Evolutionary conservation across 2,797 vertebrate species (phyloP).

Genomic region (Spinus pinus): DNA sequence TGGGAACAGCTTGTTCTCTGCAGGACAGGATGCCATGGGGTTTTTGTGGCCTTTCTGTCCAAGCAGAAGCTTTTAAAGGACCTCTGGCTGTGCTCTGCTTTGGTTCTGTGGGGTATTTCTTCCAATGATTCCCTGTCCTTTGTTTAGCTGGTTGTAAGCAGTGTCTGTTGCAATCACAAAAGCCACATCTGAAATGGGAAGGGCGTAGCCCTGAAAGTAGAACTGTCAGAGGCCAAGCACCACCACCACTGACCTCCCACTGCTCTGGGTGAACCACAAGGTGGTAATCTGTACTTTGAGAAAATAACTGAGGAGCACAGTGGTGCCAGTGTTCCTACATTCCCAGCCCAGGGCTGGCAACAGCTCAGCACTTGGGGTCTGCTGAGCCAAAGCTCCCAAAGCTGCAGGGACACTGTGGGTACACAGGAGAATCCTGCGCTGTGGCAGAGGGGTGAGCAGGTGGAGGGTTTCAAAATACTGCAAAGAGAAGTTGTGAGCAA

Average conservation of each 20-base stretch:
- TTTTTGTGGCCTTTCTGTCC: not conserved
- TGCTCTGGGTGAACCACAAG: not conserved
- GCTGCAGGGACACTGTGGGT: not conserved
- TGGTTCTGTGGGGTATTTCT: not conserved
- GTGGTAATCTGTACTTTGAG: not conserved
- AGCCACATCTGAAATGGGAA: not conserved
- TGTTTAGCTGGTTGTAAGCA: not conserved
- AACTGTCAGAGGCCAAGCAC: not conserved
- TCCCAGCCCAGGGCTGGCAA: not conserved
- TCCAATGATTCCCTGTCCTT: not conserved
- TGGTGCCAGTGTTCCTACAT: not conserved
- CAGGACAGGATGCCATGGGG: not conserved
- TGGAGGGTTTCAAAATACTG: not conserved
- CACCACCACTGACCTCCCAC: accelerated
- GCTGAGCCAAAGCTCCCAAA: not conserved
- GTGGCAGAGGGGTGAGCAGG: not conserved
- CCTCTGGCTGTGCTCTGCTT: not conserved
- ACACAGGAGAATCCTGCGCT: not conserved
- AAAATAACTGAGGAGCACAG: not conserved
- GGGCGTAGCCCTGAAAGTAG: accelerated
- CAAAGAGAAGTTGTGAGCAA: not conserved
- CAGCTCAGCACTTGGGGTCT: not conserved
- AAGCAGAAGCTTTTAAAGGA: not conserved
- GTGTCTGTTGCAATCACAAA: not conserved
- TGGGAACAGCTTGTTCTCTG: not conserved